phyloP scores from a whole-genome alignment of 2,888 invertebrate genomes.

The Drosophila picticornis region DNA sequence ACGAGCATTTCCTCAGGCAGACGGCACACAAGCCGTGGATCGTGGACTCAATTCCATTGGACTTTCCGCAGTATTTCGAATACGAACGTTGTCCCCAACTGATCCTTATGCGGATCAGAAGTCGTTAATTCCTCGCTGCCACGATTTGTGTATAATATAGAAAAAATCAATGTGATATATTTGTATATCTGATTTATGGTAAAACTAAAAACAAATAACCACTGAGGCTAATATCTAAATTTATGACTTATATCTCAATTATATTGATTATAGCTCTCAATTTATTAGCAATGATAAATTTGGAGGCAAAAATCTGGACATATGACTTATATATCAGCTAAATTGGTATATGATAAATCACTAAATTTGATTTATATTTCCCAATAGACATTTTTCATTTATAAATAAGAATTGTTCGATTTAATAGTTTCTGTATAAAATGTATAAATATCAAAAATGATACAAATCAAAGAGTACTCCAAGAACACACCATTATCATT shows the following conservation, averaged over 20 bases:
- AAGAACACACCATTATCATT: constrained; percentile 8
- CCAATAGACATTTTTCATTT: background rate
- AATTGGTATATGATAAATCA: background rate
- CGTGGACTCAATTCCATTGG: constrained; percentile 88
- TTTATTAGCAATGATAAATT: too few species aligned
- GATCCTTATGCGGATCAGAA: constrained; percentile 89
- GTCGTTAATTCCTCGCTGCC: constrained; percentile 24
- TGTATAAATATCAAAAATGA: constrained; percentile 6
- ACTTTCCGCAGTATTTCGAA: constrained; percentile 93
- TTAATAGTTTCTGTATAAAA: constrained; percentile 14
- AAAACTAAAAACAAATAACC: background rate
- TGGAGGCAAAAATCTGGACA: background rate
- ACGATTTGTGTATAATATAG: background rate
- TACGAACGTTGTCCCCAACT: constrained; percentile 93
- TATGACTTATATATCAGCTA: background rate
- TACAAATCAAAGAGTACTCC: constrained; percentile 15
- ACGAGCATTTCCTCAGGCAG: constrained; percentile 90
- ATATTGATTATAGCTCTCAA: too few species aligned
- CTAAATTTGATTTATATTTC: background rate
- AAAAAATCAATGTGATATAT: background rate
- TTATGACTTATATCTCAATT: too few species aligned
- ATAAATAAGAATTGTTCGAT: constrained; percentile 22
- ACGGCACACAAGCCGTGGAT: constrained; percentile 85
- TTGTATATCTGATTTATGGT: background rate
- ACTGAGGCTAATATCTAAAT: background rate